Evolutionary conservation across 2,797 vertebrate genomes (phyloP).

Genomic region (Neoniphon sammara): DNA sequence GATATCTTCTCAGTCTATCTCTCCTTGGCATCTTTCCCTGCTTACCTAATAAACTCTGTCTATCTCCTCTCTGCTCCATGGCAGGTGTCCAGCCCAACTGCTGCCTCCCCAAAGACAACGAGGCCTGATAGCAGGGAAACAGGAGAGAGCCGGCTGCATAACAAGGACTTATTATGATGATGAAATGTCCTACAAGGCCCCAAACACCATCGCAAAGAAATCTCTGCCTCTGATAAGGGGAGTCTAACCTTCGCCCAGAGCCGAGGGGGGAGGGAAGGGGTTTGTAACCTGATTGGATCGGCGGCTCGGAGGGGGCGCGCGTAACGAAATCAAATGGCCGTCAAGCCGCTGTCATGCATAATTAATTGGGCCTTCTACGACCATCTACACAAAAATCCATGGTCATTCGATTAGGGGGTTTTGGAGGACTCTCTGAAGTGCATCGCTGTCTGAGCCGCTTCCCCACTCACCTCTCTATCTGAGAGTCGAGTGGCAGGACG

Average conservation of each 20-base stretch:
- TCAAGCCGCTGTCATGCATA: conserved; percentile 96
- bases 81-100: conserved; percentile 74
- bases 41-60: conserved; percentile 48
- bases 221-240: conserved; percentile 83
- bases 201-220: conserved; percentile 81
- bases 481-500: conserved; percentile 51
- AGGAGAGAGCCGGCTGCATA: conserved; percentile 66
- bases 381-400: conserved; percentile 95
- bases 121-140: conserved; percentile 74
- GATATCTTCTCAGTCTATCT: conserved; percentile 31
- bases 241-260: conserved; percentile 81
- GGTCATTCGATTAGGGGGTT: conserved; percentile 95
- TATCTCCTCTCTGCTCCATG: conserved; percentile 49
- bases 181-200: conserved; percentile 80
- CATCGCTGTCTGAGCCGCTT: conserved; percentile 82
- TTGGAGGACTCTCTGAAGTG: conserved; percentile 88
- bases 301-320: conserved; percentile 84
- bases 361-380: conserved; percentile 93
- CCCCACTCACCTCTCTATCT: conserved; percentile 70
- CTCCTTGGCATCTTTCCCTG: conserved; percentile 34
- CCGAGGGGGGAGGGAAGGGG: conserved; percentile 47
- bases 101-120: conserved; percentile 64
- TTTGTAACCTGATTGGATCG: conserved; percentile 91
- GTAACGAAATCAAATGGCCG: conserved; percentile 95
- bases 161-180: conserved; percentile 81